These are phyloP conservation scores for Pygoscelis adeliae DNA, from an alignment of 2,113 vertebrate species.

Conservation along the genomic window DNA sequence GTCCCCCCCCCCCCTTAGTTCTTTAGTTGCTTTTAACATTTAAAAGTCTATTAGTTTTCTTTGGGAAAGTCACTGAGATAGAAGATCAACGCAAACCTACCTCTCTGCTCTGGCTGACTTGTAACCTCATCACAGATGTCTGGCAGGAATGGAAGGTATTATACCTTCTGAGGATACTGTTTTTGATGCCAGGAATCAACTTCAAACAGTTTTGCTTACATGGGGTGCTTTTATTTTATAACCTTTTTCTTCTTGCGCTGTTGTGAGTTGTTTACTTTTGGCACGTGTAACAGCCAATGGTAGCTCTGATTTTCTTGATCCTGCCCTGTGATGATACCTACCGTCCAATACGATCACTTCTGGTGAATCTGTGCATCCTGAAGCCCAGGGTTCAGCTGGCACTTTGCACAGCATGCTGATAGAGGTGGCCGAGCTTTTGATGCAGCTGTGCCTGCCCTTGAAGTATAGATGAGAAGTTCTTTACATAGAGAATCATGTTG, in stretches of 20 bases:
- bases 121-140: not conserved
- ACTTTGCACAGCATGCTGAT: not conserved
- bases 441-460: not conserved
- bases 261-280: not conserved
- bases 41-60: not conserved
- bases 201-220: not conserved
- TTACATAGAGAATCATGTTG: not conserved
- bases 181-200: not conserved
- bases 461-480: not conserved
- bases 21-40: not conserved
- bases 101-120: not conserved
- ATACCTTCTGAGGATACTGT: not conserved
- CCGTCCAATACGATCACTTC: not conserved
- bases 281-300: not conserved
- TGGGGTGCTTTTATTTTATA: not conserved
- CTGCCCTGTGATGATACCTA: not conserved
- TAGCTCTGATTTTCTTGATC: not conserved
- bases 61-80: not conserved
- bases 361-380: not conserved
- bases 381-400: not conserved
- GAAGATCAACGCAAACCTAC: not conserved
- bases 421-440: not conserved
- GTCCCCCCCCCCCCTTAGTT: not conserved
- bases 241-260: not conserved
- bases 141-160: not conserved